Conservation (phyloP, 2,888 invertebrate genomes). For the Drosophila sordidapex region DNA sequence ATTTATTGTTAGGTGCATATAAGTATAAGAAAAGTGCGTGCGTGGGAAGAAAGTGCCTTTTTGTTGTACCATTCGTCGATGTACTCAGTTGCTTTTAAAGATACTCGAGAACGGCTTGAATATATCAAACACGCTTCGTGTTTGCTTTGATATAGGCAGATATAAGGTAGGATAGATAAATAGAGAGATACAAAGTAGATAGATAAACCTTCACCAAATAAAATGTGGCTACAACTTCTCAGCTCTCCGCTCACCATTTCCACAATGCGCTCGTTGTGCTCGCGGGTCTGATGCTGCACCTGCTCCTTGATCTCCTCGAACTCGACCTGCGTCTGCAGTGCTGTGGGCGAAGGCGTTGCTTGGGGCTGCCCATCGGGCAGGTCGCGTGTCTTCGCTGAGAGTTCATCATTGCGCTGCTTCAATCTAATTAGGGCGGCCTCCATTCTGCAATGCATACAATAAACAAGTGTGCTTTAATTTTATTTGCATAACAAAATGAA, state of each 20-base stretch:
- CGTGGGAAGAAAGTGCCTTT: constrained; percentile 32
- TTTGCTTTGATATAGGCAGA: constrained; percentile 63
- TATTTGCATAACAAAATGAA: not conserved
- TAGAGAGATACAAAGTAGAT: constrained; percentile 12
- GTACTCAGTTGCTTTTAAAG: constrained; percentile 75
- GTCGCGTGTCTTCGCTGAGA: constrained; percentile 79
- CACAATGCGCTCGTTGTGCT: constrained; percentile 84
- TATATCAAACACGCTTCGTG: constrained; percentile 81
- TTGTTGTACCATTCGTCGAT: constrained; percentile 36
- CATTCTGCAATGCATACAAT: constrained; percentile 73
- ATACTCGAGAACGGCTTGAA: constrained; percentile 82
- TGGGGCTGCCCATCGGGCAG: constrained; percentile 78
- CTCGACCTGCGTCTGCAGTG: constrained; percentile 66
- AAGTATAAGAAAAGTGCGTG: not conserved
- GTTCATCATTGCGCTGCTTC: constrained; percentile 84
- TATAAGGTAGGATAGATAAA: constrained; percentile 29
- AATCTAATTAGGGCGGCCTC: constrained; percentile 83
- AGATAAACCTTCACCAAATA: constrained; percentile 20
- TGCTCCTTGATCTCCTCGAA: constrained; percentile 81
- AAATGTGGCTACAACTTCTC: not conserved
- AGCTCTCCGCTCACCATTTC: constrained; percentile 82
- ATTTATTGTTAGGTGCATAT: constrained; percentile 2
- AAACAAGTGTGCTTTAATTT: not conserved
- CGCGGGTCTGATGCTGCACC: constrained; percentile 79
- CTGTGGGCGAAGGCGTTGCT: constrained; percentile 62